Percentiles rank a stretch among this genome's conserved stretches.
These are phyloP conservation scores for Muraenolepis orangiensis DNA, from an alignment of 2,797 vertebrate species.

Conservation along the genomic window DNA sequence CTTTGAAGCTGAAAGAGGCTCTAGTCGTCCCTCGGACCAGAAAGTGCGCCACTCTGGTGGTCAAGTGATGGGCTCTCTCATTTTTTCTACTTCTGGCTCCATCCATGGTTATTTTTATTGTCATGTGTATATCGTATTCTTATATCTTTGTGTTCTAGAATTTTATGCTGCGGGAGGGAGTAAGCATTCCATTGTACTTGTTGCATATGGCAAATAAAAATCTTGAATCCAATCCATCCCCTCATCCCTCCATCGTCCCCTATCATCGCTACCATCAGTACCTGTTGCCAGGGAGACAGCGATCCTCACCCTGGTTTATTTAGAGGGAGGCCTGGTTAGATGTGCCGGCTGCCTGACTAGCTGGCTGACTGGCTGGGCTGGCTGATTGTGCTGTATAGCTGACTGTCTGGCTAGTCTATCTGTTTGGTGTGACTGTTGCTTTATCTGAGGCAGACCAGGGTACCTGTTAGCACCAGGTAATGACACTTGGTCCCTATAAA, in stretches of 20 bases:
- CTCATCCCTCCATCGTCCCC: background rate
- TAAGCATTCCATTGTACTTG: no score
- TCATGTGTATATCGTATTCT: no score
- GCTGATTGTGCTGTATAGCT: background rate
- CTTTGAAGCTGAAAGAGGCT: constrained; percentile 53
- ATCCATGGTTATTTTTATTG: no score
- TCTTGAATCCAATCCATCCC: constrained; percentile 19
- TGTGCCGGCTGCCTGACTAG: background rate
- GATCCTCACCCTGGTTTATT: constrained; percentile 36
- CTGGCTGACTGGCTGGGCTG: background rate
- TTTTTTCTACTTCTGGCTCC: constrained; percentile 15
- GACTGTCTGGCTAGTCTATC: background rate
- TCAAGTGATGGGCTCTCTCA: constrained; percentile 31
- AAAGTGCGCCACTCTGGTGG: constrained; percentile 29
- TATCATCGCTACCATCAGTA: background rate
- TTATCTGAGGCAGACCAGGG: background rate
- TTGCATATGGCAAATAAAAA: no score
- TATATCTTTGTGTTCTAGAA: no score
- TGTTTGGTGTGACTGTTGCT: background rate
- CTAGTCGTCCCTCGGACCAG: constrained; percentile 49
- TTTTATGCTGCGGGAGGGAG: no score
- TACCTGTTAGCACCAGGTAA: background rate
- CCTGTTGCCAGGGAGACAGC: constrained; percentile 62
- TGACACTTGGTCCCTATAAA: background rate
- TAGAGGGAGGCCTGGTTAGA: constrained; percentile 33